Base-by-base conservation (phyloP, 1,140 invertebrate genomes). In the Ceratosolen solmsi region DNA sequence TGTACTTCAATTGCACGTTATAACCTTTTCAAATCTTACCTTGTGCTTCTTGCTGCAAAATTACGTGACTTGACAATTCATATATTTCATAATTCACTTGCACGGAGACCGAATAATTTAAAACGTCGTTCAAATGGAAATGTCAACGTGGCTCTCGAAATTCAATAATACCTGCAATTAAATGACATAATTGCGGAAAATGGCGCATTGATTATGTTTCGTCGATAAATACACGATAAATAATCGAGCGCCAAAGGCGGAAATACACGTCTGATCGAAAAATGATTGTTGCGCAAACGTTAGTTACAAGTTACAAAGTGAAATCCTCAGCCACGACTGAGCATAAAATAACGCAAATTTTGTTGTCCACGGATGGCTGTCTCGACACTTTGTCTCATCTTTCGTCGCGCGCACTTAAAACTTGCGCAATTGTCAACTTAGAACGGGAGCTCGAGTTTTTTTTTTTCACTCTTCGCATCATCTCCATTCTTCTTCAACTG, bases 281-380 rank as follows among this genome's bases (percentile, higher is more conserved):
- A 68, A 63, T 2, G 27, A 8, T 22, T 7, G 22, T 68, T 68
- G 33, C 63, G 27, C 36, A n/a, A 38, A n/a, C 20, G 25, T 3
- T 15, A 33, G 0, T 2, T 60, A 60, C 33, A 63, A 63, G 33
- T 63, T 63, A 5, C 9, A 63, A 63, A 33, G 30, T 63, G 60
- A 63, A 63, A 75, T 74, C 36, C 15, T 13, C n/a, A 9, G 22
- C 20, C 15, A 46, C 33, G 17, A 9, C 9, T 22, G 33, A 77
- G 25, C 38, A 13, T 63, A 49, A 77, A 65, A 77, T 77, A 41
- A 65, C 38, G 15, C n/a, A 46, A 5, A 25, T 65, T 65, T 77
- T 22, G 17, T 46, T 68, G 33, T 9, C 8, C 4, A n/a, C 2
- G 13, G 27, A 20, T 11, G 20, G 65, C 38, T 65, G 58, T 77